Base-by-base conservation (phyloP, 2,888 invertebrate genomes). In the Peribatodes rhomboidaria region DNA sequence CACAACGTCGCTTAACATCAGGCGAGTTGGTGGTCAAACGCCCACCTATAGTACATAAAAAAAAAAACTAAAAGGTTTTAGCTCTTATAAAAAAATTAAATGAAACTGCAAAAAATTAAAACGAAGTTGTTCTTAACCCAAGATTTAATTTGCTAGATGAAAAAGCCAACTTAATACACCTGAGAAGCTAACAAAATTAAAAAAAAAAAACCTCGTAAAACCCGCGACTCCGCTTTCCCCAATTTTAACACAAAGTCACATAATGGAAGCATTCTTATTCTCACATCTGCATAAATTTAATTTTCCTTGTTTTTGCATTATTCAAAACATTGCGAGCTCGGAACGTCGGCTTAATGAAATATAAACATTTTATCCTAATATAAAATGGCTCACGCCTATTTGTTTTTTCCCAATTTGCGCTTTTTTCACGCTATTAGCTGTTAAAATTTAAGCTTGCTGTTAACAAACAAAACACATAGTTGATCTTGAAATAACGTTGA, bases 291-390 rank as follows among this genome's bases (percentile, higher is more conserved):
- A 69, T 71, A 68, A 67, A 68, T 73, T 71, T 54, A 71, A 71
- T 71, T 67, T 62, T 54, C 69, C 61, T 65, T 66, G 66, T 68
- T 67, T 65, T 64, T 68, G 62, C 56, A 60, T 66, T 73, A 70
- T 69, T 72, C 62, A 69, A 69, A 73, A 70, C 66, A 73, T 60
- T 56, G 56, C 55, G 60, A 65, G 53, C 20, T 18, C 54, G 53
- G 67, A 54, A 59, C 64, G 61, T 68, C 68, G 69, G 68, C 72
- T 73, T 79, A 78, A 81, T 81, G 77, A 79, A 83, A 82, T 73
- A 74, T 72, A 81, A 82, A 83, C 79, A 78, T 62, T 75, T 69
- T 64, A 37, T 69, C 60, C 47, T 67, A 47, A 71, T 65, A 63
- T 68, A 71, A 71, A 72, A 71, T 69, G 60, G 59, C 54, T 64